Evolutionary conservation across 2,113 vertebrate genomes (phyloP).

Genomic region (Cygnus buccinator): DNA sequence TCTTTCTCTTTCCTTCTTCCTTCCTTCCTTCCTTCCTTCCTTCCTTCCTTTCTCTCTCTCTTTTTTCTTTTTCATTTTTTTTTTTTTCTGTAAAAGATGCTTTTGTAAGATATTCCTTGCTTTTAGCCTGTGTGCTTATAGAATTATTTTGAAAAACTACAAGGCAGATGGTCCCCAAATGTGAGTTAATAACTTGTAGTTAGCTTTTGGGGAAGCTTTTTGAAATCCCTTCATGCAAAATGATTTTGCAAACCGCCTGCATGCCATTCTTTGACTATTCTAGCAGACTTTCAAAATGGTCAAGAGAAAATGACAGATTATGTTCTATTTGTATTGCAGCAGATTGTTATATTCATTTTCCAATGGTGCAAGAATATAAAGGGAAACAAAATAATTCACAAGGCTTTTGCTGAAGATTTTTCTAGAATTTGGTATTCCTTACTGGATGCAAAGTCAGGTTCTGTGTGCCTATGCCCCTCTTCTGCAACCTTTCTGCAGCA

Average conservation of each 20-base stretch:
- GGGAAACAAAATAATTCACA: background rate
- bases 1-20: too few species aligned
- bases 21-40: too few species aligned
- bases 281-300: background rate
- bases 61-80: too few species aligned
- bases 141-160: slow-evolving; percentile 42
- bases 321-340: background rate
- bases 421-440: background rate
- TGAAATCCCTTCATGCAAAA: slow-evolving; percentile 47
- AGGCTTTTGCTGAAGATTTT: background rate
- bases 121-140: slow-evolving; percentile 2
- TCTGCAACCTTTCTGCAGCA: background rate
- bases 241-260: slow-evolving; percentile 14
- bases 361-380: background rate
- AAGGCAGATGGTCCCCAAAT: slow-evolving; percentile 46
- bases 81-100: background rate
- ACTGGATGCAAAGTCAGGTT: background rate
- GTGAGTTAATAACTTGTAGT: slow-evolving; percentile 31
- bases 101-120: slow-evolving; percentile 7
- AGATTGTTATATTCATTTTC: background rate
- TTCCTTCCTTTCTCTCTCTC: too few species aligned
- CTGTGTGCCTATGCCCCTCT: background rate
- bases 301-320: background rate
- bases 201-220: slow-evolving; percentile 61
- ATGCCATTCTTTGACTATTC: background rate